These are phyloP conservation scores for Amphipyra tragopoginis DNA, from an alignment of 2,888 invertebrate genomes.

Conservation along the genomic window DNA sequence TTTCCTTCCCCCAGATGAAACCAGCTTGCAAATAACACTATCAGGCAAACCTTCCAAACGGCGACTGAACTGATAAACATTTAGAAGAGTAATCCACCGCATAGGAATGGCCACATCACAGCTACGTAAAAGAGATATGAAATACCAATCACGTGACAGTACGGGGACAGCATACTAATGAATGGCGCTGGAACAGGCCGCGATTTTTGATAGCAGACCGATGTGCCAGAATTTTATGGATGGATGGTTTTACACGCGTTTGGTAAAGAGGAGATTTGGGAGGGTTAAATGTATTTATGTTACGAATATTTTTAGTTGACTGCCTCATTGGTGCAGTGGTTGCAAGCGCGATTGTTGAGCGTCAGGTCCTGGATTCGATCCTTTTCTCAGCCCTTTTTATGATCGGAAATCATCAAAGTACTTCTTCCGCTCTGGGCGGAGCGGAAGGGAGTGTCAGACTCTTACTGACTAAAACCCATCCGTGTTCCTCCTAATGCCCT, in stretches of 20 bases:
- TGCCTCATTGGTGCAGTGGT: no score
- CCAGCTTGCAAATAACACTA: conserved; percentile 28
- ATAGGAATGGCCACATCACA: conserved; percentile 53
- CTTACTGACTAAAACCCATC: no score
- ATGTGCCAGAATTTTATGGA: conserved; percentile 51
- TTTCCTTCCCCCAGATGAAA: conserved; percentile 7
- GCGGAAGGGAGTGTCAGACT: no score
- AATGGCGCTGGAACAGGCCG: conserved; percentile 16
- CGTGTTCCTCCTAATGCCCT: no score
- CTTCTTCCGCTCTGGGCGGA: no score
- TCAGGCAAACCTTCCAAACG: conserved; percentile 17
- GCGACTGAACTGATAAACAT: conserved; percentile 49
- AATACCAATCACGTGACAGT: conserved; percentile 61
- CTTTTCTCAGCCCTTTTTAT: no score
- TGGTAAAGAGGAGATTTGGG: conserved; percentile 1
- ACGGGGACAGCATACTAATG: conserved; percentile 52
- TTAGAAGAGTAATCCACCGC: conserved; percentile 42
- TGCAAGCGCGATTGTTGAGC: no score
- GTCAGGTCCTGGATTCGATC: no score
- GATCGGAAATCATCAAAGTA: no score
- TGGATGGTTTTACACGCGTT: conserved; percentile 30
- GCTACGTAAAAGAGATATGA: conserved; percentile 52
- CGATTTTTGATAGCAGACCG: conserved; percentile 43
- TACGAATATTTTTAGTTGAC: no score
- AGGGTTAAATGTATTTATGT: conserved; percentile 18